Percentiles rank a stretch among this genome's conserved stretches.
Evolutionary conservation across 2,888 invertebrate genomes (phyloP).

Genomic region (Arge pagana): DNA sequence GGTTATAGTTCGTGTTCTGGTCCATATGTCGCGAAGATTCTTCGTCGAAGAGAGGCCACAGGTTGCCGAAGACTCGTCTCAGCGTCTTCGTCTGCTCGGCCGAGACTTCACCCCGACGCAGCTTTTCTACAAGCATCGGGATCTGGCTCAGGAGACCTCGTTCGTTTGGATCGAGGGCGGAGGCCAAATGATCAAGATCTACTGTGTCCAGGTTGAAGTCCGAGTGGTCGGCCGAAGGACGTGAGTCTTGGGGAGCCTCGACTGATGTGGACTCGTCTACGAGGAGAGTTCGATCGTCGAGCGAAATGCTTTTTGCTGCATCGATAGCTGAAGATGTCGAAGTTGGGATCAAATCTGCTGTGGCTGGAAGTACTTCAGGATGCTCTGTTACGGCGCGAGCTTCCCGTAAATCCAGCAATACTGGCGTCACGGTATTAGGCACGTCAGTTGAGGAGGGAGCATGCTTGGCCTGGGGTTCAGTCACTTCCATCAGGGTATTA

Average conservation of each 20-base stretch:
- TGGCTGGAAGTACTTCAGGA: not conserved
- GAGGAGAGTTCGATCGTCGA: not conserved
- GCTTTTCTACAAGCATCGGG: constrained; percentile 11
- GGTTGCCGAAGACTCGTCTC: constrained; percentile 7
- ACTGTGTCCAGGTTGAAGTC: not conserved
- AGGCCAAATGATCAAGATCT: too few species aligned
- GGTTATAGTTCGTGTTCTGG: constrained; percentile 17
- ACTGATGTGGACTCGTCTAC: not conserved
- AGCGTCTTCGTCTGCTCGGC: not conserved
- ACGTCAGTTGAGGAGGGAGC: too few species aligned
- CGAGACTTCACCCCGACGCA: constrained; percentile 1
- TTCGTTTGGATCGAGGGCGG: not conserved
- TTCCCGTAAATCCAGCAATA: too few species aligned
- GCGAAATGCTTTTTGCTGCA: not conserved
- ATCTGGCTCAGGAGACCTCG: constrained; percentile 4
- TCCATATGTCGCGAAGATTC: constrained; percentile 8
- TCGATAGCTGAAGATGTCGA: not conserved
- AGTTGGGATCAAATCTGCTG: not conserved
- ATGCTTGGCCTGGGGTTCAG: too few species aligned
- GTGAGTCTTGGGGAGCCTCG: too few species aligned
- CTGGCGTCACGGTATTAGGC: too few species aligned
- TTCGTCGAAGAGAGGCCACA: constrained; percentile 16
- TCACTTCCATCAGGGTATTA: too few species aligned
- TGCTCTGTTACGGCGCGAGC: too few species aligned
- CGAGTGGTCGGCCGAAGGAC: too few species aligned